These are phyloP conservation scores for Thunnus thynnus DNA, from an alignment of 2,113 vertebrate genomes.

Conservation along the genomic window DNA sequence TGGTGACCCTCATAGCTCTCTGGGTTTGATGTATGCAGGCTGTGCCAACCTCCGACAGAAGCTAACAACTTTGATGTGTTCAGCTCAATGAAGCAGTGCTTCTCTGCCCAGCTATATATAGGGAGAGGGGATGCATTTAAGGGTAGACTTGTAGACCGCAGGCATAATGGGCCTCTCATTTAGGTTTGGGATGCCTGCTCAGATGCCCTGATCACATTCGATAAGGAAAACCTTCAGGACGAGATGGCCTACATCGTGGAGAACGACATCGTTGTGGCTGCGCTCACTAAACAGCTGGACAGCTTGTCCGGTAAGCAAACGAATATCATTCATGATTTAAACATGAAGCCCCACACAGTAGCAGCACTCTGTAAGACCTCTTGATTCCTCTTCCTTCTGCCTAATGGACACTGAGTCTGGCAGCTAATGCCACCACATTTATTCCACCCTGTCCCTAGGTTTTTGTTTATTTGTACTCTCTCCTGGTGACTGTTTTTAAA, in stretches of 20 bases:
- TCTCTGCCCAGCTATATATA: slow-evolving; percentile 76
- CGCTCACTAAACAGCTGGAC: slow-evolving; percentile 93
- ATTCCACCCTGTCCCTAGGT: slow-evolving; percentile 70
- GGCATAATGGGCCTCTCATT: slow-evolving; percentile 77
- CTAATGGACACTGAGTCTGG: slow-evolving; percentile 61
- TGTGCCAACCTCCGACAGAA: slow-evolving; percentile 50
- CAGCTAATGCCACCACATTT: slow-evolving; percentile 70
- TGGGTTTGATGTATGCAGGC: slow-evolving; percentile 41
- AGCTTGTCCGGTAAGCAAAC: slow-evolving; percentile 88
- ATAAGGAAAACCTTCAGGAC: slow-evolving; percentile 93
- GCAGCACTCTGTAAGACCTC: slow-evolving; percentile 14
- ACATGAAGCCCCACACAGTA: slow-evolving; percentile 38
- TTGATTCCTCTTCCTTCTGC: slow-evolving; percentile 63
- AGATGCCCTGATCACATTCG: slow-evolving; percentile 96
- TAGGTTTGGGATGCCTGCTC: slow-evolving; percentile 99
- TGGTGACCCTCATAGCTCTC: slow-evolving; percentile 56
- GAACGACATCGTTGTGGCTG: slow-evolving; percentile 93
- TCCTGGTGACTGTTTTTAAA: slow-evolving; percentile 70
- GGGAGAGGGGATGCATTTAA: slow-evolving; percentile 69
- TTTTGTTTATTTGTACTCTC: slow-evolving; percentile 78
- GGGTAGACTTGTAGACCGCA: slow-evolving; percentile 73
- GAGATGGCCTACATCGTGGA: slow-evolving; percentile 97
- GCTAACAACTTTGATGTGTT: slow-evolving; percentile 82
- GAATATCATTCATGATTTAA: slow-evolving; percentile 22
- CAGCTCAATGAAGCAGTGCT: slow-evolving; percentile 61